Base-by-base conservation (phyloP, 2,888 invertebrate genomes). In the Nowickia ferox region DNA sequence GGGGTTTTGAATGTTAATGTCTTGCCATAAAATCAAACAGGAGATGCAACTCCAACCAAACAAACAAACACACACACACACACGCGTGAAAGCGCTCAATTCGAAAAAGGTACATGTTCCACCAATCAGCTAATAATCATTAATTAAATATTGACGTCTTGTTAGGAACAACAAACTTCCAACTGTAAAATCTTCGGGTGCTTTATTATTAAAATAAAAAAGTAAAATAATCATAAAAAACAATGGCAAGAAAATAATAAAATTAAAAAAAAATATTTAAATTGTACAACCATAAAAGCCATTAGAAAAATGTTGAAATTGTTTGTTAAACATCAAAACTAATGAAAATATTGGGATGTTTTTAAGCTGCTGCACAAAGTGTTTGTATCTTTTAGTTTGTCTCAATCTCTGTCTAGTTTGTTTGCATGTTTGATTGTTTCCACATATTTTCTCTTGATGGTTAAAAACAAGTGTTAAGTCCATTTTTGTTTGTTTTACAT, bases 271-370 rank as follows among this genome's bases (percentile, higher is more conserved):
- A 51, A 59, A 59, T 72, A 68, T 83, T 83, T 77, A 65, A 77
- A 78, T 74, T 72, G 19, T 53, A 66, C 72, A 72, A 53, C 53
- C 59, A 77, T 84, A 78, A 84, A 84, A 72, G 53, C 53, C 77
- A 84, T 59, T 84, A 59, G 22, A 55, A 22, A 61, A 55, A 82
- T 57, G 22, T 65, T n/a, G 19, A 78, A 78, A 61, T 77, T 42
- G 77, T 63, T 57, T 77, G 77, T 83, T 65, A 42, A 46, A 83
- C 77, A 83, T 51, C 72, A 72, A 77, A 83, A 44, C 59, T 66
- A 83, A 83, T 83, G 77, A 83, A 83, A 83, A 83, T 77, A 83
- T 83, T 83, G 66, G 30, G 44, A 83, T 78, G 66, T 84, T 84
- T 72, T 66, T 77, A 44, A 83, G 61, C 51, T 30, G 44, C 30